Conservation (phyloP, 1,140 invertebrate species). For the Ceratoteleas bidentatus region DNA sequence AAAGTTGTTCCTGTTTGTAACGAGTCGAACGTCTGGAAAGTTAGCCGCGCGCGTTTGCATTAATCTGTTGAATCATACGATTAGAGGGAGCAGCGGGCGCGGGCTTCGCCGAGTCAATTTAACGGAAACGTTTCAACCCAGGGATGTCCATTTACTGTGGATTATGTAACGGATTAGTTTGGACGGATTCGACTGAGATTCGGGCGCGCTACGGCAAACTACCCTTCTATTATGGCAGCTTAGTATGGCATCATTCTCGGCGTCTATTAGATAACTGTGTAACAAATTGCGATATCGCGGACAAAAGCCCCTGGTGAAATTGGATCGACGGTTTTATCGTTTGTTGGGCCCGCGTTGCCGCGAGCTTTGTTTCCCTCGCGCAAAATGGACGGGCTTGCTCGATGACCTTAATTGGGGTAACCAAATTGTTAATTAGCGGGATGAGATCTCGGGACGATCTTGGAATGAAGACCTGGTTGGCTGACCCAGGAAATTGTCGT, state of each 20-base stretch:
- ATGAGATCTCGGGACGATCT: no score
- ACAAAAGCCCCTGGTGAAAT: conserved; percentile 42
- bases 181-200: conserved; percentile 58
- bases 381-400: not conserved
- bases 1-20: conserved; percentile 66
- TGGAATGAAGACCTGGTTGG: no score
- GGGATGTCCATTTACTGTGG: conserved; percentile 66
- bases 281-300: conserved; percentile 51
- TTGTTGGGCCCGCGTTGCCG: conserved; percentile 5
- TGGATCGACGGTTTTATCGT: conserved; percentile 30
- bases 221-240: conserved; percentile 59
- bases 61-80: conserved; percentile 68
- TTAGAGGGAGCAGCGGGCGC: conserved; percentile 40
- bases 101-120: conserved; percentile 63
- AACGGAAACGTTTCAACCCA: conserved; percentile 63
- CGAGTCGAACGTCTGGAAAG: conserved; percentile 68
- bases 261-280: conserved; percentile 60
- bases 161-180: conserved; percentile 67
- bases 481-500: no score
- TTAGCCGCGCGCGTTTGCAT: conserved; percentile 64
- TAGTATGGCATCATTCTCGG: conserved; percentile 50
- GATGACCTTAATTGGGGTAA: not conserved
- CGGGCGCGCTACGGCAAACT: conserved; percentile 43
- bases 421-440: not conserved
- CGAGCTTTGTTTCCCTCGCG: not conserved